These are phyloP conservation scores for Odontomachus brunneus DNA, from an alignment of 1,140 invertebrate species.

Conservation along the genomic window DNA sequence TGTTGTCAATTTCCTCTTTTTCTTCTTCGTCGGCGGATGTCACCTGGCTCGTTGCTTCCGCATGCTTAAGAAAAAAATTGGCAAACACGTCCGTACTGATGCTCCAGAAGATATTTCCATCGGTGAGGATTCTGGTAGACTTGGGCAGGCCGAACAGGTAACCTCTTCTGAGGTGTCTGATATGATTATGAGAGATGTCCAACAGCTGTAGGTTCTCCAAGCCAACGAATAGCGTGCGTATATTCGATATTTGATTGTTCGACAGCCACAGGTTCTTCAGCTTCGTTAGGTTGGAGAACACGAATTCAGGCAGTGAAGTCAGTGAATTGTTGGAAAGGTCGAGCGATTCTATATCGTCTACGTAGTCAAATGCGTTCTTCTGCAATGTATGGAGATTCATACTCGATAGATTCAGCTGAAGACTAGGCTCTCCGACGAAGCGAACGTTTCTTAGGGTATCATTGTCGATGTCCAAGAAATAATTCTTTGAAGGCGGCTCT, in stretches of 20 bases:
- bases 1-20: not conserved
- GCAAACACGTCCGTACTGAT: constrained; percentile 70
- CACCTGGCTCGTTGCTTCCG: constrained; percentile 51
- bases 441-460: constrained; percentile 59
- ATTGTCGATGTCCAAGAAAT: constrained; percentile 62
- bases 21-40: constrained; percentile 6
- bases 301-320: constrained; percentile 65
- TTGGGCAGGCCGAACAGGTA: constrained; percentile 69
- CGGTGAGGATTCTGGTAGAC: constrained; percentile 56
- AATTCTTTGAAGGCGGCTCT: not conserved
- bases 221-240: constrained; percentile 68
- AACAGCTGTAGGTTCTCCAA: constrained; percentile 70
- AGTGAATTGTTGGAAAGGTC: constrained; percentile 71
- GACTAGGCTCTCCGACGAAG: not conserved
- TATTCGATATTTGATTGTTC: constrained; percentile 67
- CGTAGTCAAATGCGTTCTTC: constrained; percentile 68
- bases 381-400: constrained; percentile 58
- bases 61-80: constrained; percentile 69
- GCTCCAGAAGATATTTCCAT: constrained; percentile 67
- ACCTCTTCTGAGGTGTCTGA: constrained; percentile 66
- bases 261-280: constrained; percentile 67
- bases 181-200: constrained; percentile 70
- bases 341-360: constrained; percentile 63
- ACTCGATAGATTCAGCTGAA: constrained; percentile 64
- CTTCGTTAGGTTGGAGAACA: constrained; percentile 73